These are phyloP conservation scores for Dasysyrphus albostriatus DNA, from an alignment of 2,888 invertebrate genomes.

Conservation along the genomic window DNA sequence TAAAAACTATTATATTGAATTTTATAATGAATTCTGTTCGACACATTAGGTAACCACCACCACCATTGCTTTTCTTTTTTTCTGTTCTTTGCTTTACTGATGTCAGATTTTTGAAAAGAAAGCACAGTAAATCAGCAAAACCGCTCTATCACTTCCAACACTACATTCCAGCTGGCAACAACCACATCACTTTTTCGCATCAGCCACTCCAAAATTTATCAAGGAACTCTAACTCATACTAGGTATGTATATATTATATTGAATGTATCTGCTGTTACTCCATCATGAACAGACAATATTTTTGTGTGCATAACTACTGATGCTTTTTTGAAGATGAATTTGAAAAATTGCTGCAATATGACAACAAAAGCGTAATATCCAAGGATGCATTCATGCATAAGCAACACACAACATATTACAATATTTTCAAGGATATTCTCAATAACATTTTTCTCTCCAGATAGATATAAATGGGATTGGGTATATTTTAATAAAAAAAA, in stretches of 20 bases:
- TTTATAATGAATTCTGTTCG: too few species aligned
- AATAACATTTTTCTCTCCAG: background rate
- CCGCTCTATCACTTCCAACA: background rate
- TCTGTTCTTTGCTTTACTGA: background rate
- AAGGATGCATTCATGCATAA: conserved; percentile 28
- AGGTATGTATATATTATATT: too few species aligned
- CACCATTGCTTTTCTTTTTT: background rate
- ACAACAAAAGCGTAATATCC: conserved; percentile 19
- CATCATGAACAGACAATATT: conserved; percentile 6
- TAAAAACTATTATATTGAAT: too few species aligned
- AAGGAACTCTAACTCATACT: conserved; percentile 7
- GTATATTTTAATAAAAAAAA: background rate
- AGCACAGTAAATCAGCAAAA: background rate
- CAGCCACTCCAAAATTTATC: background rate
- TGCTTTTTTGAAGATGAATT: conserved; percentile 21
- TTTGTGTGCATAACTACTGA: background rate
- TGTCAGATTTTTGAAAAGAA: background rate
- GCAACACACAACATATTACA: conserved; percentile 2
- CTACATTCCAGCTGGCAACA: background rate
- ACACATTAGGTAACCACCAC: background rate
- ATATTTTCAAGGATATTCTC: conserved; percentile 2
- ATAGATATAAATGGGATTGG: background rate
- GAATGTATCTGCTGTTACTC: background rate
- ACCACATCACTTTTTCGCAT: background rate
- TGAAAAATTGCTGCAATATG: conserved; percentile 21